Evolutionary conservation across 2,113 vertebrate genomes (phyloP), one percentile per base, ranked within the genome.

Genomic region (Glaucidium brasilianum): DNA sequence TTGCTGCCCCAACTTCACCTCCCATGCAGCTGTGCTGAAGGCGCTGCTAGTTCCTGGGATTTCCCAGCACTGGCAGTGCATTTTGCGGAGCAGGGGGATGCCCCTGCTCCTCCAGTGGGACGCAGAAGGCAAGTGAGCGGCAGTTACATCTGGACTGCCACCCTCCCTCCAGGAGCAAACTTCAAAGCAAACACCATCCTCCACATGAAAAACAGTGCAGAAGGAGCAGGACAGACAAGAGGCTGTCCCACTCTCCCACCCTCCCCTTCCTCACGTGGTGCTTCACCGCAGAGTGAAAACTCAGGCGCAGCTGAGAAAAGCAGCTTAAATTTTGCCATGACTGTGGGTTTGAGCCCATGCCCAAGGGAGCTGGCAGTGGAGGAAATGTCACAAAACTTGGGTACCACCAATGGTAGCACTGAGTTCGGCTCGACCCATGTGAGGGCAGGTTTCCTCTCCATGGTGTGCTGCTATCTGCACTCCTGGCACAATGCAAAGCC

Each of bases 381-480:
- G 16, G 21, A 53, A 59, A 74, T 2, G 3, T 29, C 30, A 67
- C 20, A 37, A 53, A 85, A 32, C 6, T 45, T 1, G 0, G 8
- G 25, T 53, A 30, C 12, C 3, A 0, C 13, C 6, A 5, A 5
- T 8, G 30, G 25, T 15, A 45, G 67, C 50, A 5, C 29, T 10
- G 43, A 5, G 11, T 60, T 88, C 11, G 1, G 19, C 13, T 58
- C 5, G 3, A 37, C 6, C 16, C 41, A 9, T 2, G 2, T 0
- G 0, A 64, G 39, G 25, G 20, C 32, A 79, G 16, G 27, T 73
- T 56, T 53, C 41, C 22, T 56, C 14, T 32, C 26, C 1, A 1
- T 0, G 2, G 5, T 50, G 56, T 62, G 41, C 12, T 62, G 41
- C 12, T 3, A 11, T 35, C 10, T 11, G 5, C n/a, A 23, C 10